These are phyloP conservation scores for Hippocampus barbouri DNA, from an alignment of 2,113 vertebrate species.

Conservation along the genomic window DNA sequence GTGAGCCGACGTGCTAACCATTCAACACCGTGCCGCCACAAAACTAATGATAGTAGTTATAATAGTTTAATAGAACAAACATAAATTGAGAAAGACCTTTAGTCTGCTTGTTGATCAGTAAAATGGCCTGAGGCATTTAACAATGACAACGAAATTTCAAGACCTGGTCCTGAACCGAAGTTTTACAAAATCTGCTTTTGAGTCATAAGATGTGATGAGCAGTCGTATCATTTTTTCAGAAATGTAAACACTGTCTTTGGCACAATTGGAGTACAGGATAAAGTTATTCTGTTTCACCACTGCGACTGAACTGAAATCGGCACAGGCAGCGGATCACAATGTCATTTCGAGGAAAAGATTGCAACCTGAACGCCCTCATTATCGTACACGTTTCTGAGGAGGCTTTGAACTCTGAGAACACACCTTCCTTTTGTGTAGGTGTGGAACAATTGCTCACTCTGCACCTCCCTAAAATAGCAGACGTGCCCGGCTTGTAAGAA, in stretches of 20 bases:
- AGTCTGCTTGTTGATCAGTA: neutral
- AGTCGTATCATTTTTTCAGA: neutral
- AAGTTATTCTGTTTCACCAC: conserved; percentile 18
- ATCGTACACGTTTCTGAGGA: conserved; percentile 59
- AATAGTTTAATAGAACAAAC: neutral
- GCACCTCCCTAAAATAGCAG: conserved; percentile 76
- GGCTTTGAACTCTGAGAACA: conserved; percentile 63
- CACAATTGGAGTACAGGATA: conserved; percentile 17
- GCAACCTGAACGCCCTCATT: conserved; percentile 57
- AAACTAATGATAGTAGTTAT: too few relatives aligned
- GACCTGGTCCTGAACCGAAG: neutral
- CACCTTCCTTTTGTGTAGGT: conserved; percentile 70
- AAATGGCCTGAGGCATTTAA: neutral
- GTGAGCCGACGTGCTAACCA: too few relatives aligned
- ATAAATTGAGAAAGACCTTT: neutral
- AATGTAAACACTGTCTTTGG: neutral
- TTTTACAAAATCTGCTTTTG: neutral
- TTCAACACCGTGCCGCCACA: too few relatives aligned
- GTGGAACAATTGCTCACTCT: conserved; percentile 73
- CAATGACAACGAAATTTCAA: neutral
- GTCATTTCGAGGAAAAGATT: conserved; percentile 42
- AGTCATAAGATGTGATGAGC: neutral
- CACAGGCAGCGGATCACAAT: conserved; percentile 41
- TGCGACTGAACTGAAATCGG: conserved; percentile 31
- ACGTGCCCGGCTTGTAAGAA: conserved; percentile 77